These are phyloP conservation scores for Heterodera filipjevi DNA, from an alignment of 2,888 invertebrate genomes.

Conservation along the genomic window DNA sequence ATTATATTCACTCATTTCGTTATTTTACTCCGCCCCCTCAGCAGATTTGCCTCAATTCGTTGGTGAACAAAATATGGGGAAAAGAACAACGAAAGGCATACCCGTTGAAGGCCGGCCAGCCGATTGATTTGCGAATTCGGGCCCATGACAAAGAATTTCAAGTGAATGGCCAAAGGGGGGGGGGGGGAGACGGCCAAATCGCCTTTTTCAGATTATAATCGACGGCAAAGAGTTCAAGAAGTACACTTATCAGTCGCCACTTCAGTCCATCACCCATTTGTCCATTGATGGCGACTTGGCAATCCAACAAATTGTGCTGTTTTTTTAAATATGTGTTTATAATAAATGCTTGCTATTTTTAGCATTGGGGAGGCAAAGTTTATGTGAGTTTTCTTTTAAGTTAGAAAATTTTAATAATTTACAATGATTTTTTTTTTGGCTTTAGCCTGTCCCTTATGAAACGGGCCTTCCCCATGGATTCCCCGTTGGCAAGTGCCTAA, in stretches of 20 bases:
- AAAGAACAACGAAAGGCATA: constrained; percentile 64
- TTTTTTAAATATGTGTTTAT: neutral
- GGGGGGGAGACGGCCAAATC: neutral
- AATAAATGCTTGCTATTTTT: constrained; percentile 2
- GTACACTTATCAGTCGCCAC: constrained; percentile 62
- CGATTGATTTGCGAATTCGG: constrained; percentile 62
- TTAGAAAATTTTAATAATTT: neutral
- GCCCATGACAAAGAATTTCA: constrained; percentile 55
- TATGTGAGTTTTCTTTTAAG: constrained; percentile 48
- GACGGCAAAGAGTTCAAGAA: constrained; percentile 64
- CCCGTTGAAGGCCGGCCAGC: constrained; percentile 61
- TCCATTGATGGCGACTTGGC: constrained; percentile 62
- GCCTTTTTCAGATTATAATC: constrained; percentile 59
- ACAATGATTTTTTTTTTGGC: neutral
- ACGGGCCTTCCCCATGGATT: constrained; percentile 58
- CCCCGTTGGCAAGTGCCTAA: constrained; percentile 56
- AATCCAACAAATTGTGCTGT: constrained; percentile 48
- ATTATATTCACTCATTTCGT: no score
- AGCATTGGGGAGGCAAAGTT: constrained; percentile 64
- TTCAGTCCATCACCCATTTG: constrained; percentile 60
- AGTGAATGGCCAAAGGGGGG: neutral
- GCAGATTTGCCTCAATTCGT: constrained; percentile 60
- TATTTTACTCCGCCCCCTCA: constrained; percentile 5
- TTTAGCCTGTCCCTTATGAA: constrained; percentile 63
- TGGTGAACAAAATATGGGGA: constrained; percentile 64